A percentile compares a stretch with the other conserved stretches of the same genome.
phyloP scores from a whole-genome alignment of 2,888 invertebrate species.

The Aphodius granarius region DNA sequence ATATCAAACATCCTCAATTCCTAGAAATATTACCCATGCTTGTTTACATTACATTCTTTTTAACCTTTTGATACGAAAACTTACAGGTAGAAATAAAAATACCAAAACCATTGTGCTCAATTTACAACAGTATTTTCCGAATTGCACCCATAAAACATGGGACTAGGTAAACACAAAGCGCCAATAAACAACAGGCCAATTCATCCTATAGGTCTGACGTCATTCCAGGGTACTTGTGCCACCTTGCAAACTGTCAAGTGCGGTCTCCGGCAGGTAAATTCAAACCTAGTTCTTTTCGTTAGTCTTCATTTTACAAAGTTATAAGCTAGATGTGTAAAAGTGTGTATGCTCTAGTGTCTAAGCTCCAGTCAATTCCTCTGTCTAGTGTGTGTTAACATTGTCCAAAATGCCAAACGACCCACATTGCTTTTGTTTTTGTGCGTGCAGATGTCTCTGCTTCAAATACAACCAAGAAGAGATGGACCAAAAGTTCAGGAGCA shows the following conservation, averaged over 20 bases:
- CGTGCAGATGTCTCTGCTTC: slow-evolving; percentile 72
- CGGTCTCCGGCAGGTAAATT: background rate
- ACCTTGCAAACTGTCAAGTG: background rate
- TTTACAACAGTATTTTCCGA: no score
- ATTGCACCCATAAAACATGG: no score
- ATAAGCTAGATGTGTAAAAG: background rate
- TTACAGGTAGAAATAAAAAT: no score
- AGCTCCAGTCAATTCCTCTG: no score
- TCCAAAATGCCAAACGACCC: slow-evolving; percentile 33
- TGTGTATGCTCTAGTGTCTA: no score
- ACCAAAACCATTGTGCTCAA: no score
- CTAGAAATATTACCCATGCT: no score
- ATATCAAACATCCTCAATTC: no score
- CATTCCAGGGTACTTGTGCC: background rate
- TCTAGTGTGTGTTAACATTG: slow-evolving; percentile 11
- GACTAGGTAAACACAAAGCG: background rate
- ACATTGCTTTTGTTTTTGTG: slow-evolving; percentile 42
- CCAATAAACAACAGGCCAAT: background rate
- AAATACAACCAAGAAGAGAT: slow-evolving; percentile 87
- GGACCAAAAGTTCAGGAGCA: slow-evolving; percentile 81
- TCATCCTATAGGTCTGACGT: background rate
- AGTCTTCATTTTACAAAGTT: background rate
- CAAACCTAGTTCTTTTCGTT: background rate
- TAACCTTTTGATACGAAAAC: no score
- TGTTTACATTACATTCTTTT: no score